phyloP scores from a whole-genome alignment of 92 coral and sea anemone species.

The Pocillopora meandrina region DNA sequence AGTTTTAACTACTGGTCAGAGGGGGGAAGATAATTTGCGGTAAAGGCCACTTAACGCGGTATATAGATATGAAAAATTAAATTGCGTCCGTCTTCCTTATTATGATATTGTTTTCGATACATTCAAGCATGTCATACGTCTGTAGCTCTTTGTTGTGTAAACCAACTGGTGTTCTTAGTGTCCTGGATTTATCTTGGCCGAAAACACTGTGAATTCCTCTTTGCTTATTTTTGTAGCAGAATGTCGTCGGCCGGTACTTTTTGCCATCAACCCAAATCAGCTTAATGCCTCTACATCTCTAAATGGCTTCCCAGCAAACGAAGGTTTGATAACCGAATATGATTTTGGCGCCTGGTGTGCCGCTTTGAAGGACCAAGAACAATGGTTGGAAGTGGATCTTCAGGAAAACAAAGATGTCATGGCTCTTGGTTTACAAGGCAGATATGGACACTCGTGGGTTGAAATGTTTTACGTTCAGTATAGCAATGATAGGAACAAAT shows the following conservation, averaged over 20 bases:
- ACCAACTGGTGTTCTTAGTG: neutral
- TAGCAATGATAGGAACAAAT: constrained; percentile 59
- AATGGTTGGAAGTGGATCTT: constrained; percentile 81
- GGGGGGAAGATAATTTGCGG: no score
- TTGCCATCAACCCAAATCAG: neutral
- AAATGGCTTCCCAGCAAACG: neutral
- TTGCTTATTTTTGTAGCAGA: neutral
- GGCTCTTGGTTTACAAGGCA: constrained; percentile 79
- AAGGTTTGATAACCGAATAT: constrained; percentile 17
- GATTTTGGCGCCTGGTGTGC: constrained; percentile 69
- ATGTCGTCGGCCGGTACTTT: constrained; percentile 28
- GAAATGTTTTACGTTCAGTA: constrained; percentile 63
- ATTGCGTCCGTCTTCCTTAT: no score
- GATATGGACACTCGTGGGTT: constrained; percentile 57
- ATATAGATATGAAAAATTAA: no score
- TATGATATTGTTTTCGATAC: no score
- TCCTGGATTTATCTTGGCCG: neutral
- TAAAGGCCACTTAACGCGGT: no score
- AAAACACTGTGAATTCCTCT: neutral
- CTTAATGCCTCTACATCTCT: constrained; percentile 18
- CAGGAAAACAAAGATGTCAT: constrained; percentile 50
- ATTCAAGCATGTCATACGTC: no score
- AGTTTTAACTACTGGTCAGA: no score
- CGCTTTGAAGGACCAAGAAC: constrained; percentile 28
- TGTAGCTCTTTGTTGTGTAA: neutral